A percentile compares a stretch with the other conserved stretches of the same genome.
Evolutionary conservation across 2,888 invertebrate species (phyloP).

Genomic region (Mimachlamys varia): DNA sequence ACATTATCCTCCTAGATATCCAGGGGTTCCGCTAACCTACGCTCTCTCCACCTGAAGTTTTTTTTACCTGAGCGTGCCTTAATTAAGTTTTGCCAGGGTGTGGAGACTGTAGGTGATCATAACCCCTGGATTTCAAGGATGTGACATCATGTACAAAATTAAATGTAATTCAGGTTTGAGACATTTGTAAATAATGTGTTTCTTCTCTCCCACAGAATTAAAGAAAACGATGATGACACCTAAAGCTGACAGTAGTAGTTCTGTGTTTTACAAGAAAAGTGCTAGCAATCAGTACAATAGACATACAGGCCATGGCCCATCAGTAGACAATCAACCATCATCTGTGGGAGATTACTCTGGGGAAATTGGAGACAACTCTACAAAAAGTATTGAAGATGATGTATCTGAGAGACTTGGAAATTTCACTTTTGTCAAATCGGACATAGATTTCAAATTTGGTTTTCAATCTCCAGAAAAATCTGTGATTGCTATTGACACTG

Average conservation of each 20-base stretch:
- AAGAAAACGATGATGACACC: constrained; percentile 57
- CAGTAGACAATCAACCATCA: constrained; percentile 2
- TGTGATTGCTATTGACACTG: background rate
- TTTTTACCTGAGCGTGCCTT: too few relatives aligned
- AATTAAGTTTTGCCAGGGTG: too few relatives aligned
- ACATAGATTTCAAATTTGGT: constrained; percentile 20
- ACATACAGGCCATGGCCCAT: background rate
- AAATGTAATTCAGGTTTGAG: too few relatives aligned
- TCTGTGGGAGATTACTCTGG: constrained; percentile 29
- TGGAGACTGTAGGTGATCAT: too few relatives aligned
- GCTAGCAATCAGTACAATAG: constrained; percentile 32
- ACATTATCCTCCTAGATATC: too few relatives aligned
- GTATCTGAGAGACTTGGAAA: constrained; percentile 13
- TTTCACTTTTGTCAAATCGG: constrained; percentile 17
- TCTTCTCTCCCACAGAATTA: constrained; percentile 39
- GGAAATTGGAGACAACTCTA: background rate
- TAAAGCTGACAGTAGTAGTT: constrained; percentile 44
- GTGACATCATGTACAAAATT: too few relatives aligned
- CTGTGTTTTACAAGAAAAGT: constrained; percentile 61
- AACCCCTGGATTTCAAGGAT: too few relatives aligned
- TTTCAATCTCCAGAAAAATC: constrained; percentile 17
- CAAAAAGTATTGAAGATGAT: background rate
- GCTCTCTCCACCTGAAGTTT: too few relatives aligned
- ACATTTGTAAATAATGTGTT: too few relatives aligned
- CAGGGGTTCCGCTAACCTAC: too few relatives aligned